phyloP scores from a whole-genome alignment of 2,797 vertebrate genomes.

The Thalassophryne amazonica region DNA sequence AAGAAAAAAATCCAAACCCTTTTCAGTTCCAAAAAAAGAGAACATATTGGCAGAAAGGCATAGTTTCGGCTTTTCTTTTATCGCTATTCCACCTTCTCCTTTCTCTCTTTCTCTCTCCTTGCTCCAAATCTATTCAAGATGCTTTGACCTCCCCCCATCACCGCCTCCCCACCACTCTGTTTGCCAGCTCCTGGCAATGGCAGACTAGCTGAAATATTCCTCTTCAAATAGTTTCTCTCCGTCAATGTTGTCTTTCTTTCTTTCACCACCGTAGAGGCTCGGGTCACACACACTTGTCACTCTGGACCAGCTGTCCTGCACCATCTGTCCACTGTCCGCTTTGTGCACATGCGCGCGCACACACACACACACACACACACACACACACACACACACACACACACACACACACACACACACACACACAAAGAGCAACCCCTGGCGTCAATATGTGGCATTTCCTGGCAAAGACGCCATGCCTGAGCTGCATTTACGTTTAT shows the following conservation, averaged over 20 bases:
- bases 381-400: constrained; percentile 17
- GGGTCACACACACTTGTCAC: constrained; percentile 80
- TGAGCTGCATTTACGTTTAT: constrained; percentile 56
- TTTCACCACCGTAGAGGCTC: constrained; percentile 72
- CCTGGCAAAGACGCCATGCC: constrained; percentile 33
- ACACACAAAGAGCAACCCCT: constrained; percentile 16
- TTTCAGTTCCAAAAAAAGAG: constrained; percentile 43
- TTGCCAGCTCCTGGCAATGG: constrained; percentile 70
- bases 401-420: constrained; percentile 26
- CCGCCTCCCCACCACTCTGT: constrained; percentile 36
- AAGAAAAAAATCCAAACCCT: constrained; percentile 47
- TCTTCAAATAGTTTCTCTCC: constrained; percentile 81
- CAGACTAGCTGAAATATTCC: constrained; percentile 76
- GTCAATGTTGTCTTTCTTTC: constrained; percentile 84
- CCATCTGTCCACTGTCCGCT: constrained; percentile 78
- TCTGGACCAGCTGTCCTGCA: constrained; percentile 78
- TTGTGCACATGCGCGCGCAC: constrained; percentile 14
- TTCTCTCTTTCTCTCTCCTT: constrained; percentile 16
- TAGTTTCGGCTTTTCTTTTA: constrained; percentile 56
- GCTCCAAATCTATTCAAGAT: constrained; percentile 71
- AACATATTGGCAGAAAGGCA: constrained; percentile 65
- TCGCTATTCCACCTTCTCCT: constrained; percentile 37
- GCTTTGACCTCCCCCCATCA: constrained; percentile 27
- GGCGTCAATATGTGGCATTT: constrained; percentile 45
- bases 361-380: constrained; percentile 23